Conservation (phyloP, 2,888 invertebrate species). For the Papilio protenor region DNA sequence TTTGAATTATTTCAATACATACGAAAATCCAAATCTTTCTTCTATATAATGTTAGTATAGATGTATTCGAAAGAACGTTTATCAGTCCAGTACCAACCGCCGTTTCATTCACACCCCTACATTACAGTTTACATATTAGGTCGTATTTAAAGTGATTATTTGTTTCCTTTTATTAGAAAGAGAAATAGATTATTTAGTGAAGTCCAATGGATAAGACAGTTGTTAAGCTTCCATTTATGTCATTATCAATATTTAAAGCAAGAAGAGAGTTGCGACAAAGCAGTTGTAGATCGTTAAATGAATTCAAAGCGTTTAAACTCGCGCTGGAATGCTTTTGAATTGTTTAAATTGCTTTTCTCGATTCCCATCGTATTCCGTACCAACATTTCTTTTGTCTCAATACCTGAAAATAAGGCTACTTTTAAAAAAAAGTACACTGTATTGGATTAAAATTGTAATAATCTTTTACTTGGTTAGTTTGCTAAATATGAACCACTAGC, state of each 20-base stretch:
- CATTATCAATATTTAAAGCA: constrained; percentile 20
- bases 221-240: neutral
- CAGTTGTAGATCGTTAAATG: constrained; percentile 38
- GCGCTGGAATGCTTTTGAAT: constrained; percentile 45
- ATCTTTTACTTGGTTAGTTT: too few species aligned
- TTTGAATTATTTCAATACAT: too few species aligned
- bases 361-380: constrained; percentile 27
- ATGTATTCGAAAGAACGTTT: too few species aligned
- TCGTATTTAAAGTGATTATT: too few species aligned
- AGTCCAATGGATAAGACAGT: neutral
- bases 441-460: neutral
- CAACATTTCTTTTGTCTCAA: neutral
- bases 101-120: too few species aligned
- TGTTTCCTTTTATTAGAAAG: neutral
- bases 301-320: constrained; percentile 44
- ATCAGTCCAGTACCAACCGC: too few species aligned
- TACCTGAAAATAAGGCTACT: neutral
- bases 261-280: constrained; percentile 26
- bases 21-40: too few species aligned
- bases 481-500: too few species aligned
- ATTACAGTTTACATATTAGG: too few species aligned
- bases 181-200: neutral
- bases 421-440: neutral
- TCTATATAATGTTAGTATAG: too few species aligned
- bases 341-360: constrained; percentile 41